Percentiles rank a stretch among this genome's conserved stretches.
Conservation (phyloP, 2,888 invertebrate genomes). For the Teleogryllus oceanicus region DNA sequence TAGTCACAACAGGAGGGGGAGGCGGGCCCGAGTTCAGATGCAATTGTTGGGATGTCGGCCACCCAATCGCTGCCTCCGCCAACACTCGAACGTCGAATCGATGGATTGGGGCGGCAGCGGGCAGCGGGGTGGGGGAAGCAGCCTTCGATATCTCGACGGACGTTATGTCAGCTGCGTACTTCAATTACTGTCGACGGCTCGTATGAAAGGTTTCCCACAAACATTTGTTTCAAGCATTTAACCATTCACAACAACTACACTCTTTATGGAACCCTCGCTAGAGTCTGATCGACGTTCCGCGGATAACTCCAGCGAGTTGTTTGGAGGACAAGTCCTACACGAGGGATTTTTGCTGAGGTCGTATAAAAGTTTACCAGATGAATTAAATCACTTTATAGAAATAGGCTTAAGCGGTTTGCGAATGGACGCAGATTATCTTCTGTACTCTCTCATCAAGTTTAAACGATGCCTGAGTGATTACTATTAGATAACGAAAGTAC, state of each 20-base stretch:
- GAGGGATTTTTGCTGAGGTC: too few species aligned
- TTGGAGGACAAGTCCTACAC: too few species aligned
- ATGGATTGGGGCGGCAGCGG: background rate
- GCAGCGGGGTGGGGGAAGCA: background rate
- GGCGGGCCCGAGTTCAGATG: background rate
- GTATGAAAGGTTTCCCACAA: background rate
- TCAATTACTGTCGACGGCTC: background rate
- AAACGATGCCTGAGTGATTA: too few species aligned
- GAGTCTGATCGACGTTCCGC: too few species aligned
- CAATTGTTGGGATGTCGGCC: slow-evolving; percentile 1
- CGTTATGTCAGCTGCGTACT: background rate
- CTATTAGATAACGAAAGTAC: too few species aligned
- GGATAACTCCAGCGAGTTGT: too few species aligned
- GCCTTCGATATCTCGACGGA: background rate
- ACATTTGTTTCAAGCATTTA: background rate
- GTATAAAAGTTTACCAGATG: too few species aligned
- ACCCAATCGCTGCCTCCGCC: background rate
- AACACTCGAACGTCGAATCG: background rate
- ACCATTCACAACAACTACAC: background rate
- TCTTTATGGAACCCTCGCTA: background rate
- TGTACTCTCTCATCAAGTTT: too few species aligned
- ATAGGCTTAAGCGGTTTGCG: too few species aligned
- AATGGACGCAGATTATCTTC: too few species aligned
- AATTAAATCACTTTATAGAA: too few species aligned
- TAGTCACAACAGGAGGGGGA: background rate